Conservation (phyloP, 2,797 vertebrate genomes). For the Loriculus beryllinus region DNA sequence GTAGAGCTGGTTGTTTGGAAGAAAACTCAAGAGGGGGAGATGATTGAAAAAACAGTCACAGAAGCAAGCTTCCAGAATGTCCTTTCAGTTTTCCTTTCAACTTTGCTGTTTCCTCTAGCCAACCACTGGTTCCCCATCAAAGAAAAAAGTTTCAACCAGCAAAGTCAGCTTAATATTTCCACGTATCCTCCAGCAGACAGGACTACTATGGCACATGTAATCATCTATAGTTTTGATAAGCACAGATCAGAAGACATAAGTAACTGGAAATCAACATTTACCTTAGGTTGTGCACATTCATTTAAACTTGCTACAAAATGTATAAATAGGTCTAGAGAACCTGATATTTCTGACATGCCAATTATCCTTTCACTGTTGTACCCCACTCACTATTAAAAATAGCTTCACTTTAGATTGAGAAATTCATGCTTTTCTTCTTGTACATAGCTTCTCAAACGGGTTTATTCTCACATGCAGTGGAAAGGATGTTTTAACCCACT, state of each 20-base stretch:
- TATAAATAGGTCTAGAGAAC: background rate
- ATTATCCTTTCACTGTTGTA: background rate
- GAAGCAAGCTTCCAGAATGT: conserved; percentile 30
- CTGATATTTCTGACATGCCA: background rate
- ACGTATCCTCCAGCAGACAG: background rate
- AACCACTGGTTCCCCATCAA: background rate
- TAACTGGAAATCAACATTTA: background rate
- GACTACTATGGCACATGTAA: background rate
- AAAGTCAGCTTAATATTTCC: conserved; percentile 12
- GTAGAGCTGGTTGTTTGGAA: conserved; percentile 26
- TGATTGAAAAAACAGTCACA: conserved; percentile 41
- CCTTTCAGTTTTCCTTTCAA: conserved; percentile 44
- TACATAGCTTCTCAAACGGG: background rate
- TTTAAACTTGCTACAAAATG: background rate
- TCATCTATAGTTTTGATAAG: background rate
- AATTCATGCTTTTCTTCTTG: background rate
- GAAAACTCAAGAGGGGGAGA: background rate
- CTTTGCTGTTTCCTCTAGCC: conserved; percentile 45
- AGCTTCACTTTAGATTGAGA: background rate
- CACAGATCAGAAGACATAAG: background rate
- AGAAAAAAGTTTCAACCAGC: background rate
- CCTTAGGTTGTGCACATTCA: background rate
- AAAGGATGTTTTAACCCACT: background rate
- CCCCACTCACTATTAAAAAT: background rate
- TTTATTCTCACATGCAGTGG: background rate